Evolutionary conservation across 2,113 vertebrate species (phyloP).

Genomic region (Syrmaticus mikado): DNA sequence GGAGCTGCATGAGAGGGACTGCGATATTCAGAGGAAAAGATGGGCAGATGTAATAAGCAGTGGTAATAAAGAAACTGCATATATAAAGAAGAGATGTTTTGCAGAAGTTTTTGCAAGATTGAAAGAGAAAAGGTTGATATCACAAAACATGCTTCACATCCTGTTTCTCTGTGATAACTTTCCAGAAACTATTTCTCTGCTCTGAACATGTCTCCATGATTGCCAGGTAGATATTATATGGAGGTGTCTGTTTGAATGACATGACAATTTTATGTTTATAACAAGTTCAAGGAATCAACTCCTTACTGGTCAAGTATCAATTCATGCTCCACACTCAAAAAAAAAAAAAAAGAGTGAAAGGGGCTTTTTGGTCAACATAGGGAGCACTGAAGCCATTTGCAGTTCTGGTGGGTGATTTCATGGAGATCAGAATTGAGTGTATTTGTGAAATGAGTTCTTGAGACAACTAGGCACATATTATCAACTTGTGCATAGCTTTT

Average conservation of each 20-base stretch:
- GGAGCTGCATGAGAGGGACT: constrained; percentile 20
- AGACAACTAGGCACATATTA: background rate
- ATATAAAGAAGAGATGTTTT: background rate
- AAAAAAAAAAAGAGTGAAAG: background rate
- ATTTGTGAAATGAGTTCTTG: background rate
- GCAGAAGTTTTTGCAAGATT: background rate
- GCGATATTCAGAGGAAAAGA: background rate
- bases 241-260: background rate
- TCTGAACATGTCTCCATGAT: background rate
- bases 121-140: background rate
- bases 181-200: background rate
- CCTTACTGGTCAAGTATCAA: background rate
- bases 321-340: background rate
- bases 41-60: background rate
- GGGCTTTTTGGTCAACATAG: background rate
- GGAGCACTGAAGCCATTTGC: background rate
- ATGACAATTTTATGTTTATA: background rate
- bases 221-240: background rate
- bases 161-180: background rate
- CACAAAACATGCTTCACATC: background rate
- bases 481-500: background rate
- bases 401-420: background rate
- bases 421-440: background rate
- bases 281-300: background rate
- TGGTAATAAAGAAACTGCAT: background rate